Base-by-base conservation (phyloP, 2,888 invertebrate genomes). In the Ornithoptera alexandrae region DNA sequence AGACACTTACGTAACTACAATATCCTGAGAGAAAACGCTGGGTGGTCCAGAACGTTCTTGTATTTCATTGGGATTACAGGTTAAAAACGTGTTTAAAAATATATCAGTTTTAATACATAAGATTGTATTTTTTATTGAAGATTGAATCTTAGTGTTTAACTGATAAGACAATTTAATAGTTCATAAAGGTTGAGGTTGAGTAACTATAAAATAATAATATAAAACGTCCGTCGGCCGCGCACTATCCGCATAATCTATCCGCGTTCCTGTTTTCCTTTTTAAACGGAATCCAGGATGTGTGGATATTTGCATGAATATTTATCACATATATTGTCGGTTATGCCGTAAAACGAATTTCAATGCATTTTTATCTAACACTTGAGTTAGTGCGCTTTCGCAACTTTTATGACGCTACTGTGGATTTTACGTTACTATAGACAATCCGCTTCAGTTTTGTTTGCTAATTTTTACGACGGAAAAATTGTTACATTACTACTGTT, bases 281-380 rank as follows among this genome's bases (percentile, higher is more conserved):
- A 85, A 83, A 85, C 80, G 80, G 92, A 91, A 92, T 90, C 90
- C 90, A 92, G 92, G 92, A 92, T 91, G 91, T 84, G 74, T 77
- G 83, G 78, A 79, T 86, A 87, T 89, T 86, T 82, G 86, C 87
- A 92, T 90, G 89, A 90, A 91, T 92, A 92, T 92, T 91, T 90
- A 92, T 89, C 82, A 81, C 77, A 80, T 77, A 84, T 81, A 81
- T 79, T 81, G 87, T 83, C 84, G 84, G 85, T 84, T 80, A 80
- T 80, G 81, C 79, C 84, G 87, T 89, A 87, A 90, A 90, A 80
- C 73, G 88, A 86, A 90, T 89, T 90, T 87, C 84, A 90, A 89
- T 90, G 83, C 80, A 83, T 88, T 90, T 89, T 89, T 89, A 87
- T 87, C 85, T 85, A 75, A 81, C 83, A 83, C 81, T 78, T 75